Percentiles rank a stretch among this genome's conserved stretches.
These are phyloP conservation scores for Ailurus styani DNA, from an alignment of 2,113 vertebrate species.

Conservation along the genomic window DNA sequence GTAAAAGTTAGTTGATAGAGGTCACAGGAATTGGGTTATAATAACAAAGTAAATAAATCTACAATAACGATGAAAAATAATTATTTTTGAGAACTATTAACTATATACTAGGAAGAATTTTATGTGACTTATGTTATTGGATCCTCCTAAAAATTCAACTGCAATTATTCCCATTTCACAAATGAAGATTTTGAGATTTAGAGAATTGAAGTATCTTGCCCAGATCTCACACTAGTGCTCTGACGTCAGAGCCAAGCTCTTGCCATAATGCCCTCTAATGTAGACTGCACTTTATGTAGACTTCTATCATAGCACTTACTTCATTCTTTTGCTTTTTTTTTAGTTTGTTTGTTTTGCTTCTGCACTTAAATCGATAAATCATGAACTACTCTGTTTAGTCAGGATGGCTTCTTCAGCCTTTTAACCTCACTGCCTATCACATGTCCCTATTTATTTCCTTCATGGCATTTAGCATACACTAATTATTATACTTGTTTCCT, in stretches of 20 bases:
- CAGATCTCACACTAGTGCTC: not conserved
- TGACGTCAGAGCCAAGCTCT: not conserved
- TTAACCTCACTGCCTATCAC: not conserved
- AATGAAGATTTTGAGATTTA: not conserved
- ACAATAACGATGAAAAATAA: not conserved
- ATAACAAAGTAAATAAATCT: not conserved
- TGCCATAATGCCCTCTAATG: not conserved
- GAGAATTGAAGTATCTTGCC: not conserved
- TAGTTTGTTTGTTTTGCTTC: not conserved
- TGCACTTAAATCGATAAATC: not conserved
- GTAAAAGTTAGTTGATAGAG: not conserved
- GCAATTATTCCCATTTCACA: not conserved
- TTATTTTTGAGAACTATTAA: not conserved
- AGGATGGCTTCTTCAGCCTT: not conserved
- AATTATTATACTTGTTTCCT: not conserved
- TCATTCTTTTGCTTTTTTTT: not conserved
- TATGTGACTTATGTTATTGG: not conserved
- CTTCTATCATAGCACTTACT: not conserved
- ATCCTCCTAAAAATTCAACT: not conserved
- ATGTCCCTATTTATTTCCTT: not conserved
- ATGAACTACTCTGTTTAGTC: not conserved
- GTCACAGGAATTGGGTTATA: not conserved
- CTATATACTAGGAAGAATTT: not conserved
- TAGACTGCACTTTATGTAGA: not conserved
- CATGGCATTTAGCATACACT: not conserved